Percentiles rank a stretch among this genome's conserved stretches.
Evolutionary conservation across 2,113 vertebrate species (phyloP).

Genomic region (Podarcis cretensis): DNA sequence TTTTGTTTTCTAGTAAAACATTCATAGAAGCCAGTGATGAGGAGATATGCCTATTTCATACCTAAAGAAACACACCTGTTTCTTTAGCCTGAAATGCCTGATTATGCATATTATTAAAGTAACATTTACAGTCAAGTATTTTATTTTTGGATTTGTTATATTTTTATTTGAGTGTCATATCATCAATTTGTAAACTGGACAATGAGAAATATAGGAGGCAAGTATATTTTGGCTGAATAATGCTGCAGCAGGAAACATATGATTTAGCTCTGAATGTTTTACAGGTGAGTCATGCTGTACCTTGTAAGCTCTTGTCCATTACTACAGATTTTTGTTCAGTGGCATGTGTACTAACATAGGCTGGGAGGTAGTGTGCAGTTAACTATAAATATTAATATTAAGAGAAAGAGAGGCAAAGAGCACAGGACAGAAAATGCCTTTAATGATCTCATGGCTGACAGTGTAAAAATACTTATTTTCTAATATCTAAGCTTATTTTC

Average conservation of each 20-base stretch:
- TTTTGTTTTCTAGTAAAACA: not conserved
- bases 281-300: conserved; percentile 76
- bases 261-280: conserved; percentile 72
- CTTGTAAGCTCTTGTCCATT: conserved; percentile 59
- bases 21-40: not conserved
- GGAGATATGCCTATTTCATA: not conserved
- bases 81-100: not conserved
- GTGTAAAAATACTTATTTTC: conserved; percentile 7
- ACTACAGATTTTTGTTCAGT: conserved; percentile 33
- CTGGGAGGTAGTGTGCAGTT: not conserved
- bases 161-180: not conserved
- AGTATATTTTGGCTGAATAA: conserved; percentile 63
- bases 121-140: not conserved
- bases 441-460: not conserved
- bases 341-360: not conserved
- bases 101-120: conserved; percentile 19
- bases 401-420: conserved; percentile 24
- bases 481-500: conserved; percentile 27
- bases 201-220: conserved; percentile 62
- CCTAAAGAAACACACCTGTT: no score
- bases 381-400: conserved; percentile 26
- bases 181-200: conserved; percentile 36
- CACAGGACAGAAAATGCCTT: not conserved
- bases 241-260: conserved; percentile 72
- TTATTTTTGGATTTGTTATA: conserved; percentile 19